A percentile compares a stretch with the other conserved stretches of the same genome.
Conservation (phyloP, 2,888 invertebrate species). For the Melikaiella ostensackeni region DNA sequence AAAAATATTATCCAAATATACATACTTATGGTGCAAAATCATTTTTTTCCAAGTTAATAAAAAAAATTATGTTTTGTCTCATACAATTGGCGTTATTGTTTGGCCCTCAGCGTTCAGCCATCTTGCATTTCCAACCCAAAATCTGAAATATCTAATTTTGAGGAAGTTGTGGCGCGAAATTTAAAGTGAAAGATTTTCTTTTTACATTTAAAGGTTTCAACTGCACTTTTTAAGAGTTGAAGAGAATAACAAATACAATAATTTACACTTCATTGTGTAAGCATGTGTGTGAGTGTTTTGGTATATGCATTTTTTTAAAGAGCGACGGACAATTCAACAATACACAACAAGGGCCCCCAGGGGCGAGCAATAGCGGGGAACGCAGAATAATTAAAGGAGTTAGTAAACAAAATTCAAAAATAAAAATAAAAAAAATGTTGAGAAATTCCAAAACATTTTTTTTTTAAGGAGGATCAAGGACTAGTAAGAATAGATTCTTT, state of each 20-base stretch:
- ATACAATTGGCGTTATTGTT: too few relatives aligned
- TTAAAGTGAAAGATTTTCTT: background rate
- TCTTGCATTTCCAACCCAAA: too few relatives aligned
- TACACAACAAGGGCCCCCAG: conserved; percentile 75
- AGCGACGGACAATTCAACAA: conserved; percentile 68
- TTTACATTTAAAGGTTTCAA: background rate
- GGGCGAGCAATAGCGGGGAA: conserved; percentile 55
- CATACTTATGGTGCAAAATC: too few relatives aligned
- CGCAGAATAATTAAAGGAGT: background rate
- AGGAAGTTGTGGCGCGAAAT: background rate
- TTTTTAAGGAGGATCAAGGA: background rate
- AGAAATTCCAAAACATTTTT: background rate
- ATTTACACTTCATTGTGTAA: background rate
- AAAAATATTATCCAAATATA: too few relatives aligned
- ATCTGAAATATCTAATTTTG: too few relatives aligned
- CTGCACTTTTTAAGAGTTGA: background rate
- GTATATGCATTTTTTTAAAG: conserved; percentile 46
- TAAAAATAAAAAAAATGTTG: too few relatives aligned
- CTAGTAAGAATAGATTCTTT: background rate
- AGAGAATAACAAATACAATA: background rate
- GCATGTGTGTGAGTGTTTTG: conserved; percentile 8
- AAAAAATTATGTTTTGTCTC: too few relatives aligned
- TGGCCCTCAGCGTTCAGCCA: too few relatives aligned
- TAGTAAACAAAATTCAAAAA: background rate
- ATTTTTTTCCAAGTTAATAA: too few relatives aligned